Conservation (phyloP, 2,113 vertebrate species). For the Scortum barcoo region DNA sequence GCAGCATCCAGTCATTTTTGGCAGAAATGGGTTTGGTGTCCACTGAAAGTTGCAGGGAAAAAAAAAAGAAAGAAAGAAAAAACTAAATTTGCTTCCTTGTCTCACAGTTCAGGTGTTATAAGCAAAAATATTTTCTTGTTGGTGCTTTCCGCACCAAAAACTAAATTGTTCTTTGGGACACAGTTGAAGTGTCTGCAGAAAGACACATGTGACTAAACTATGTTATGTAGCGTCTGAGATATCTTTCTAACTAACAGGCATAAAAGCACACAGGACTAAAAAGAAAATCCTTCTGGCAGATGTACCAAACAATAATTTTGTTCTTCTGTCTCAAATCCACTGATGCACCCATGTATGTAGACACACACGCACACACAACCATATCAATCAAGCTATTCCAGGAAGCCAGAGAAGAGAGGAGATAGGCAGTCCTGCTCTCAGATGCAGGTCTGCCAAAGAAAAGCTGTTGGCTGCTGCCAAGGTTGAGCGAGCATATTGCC, state of each 20-base stretch:
- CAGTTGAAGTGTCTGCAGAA: no score
- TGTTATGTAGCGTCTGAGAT: constrained; percentile 6
- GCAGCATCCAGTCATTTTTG: not conserved
- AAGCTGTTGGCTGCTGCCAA: constrained; percentile 68
- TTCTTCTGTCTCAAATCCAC: constrained; percentile 24
- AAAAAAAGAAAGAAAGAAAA: no score
- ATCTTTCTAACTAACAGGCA: not conserved
- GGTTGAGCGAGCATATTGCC: constrained; percentile 67
- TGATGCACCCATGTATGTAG: constrained; percentile 15
- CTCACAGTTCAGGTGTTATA: not conserved
- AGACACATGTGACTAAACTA: not conserved
- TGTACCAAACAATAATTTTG: constrained; percentile 28
- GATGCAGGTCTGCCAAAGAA: constrained; percentile 63
- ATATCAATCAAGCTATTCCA: constrained; percentile 64
- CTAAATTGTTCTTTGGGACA: no score
- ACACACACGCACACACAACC: constrained; percentile 24
- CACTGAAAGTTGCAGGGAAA: not conserved
- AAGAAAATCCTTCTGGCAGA: constrained; percentile 32
- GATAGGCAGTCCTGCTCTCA: constrained; percentile 52
- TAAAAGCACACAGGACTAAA: constrained; percentile 14
- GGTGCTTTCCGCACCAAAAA: not conserved
- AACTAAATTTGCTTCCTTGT: not conserved
- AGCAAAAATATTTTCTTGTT: constrained; percentile 5
- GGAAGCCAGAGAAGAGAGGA: constrained; percentile 51
- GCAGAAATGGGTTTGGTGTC: not conserved